Percentiles rank a stretch among this genome's conserved stretches.
Conservation (phyloP, 1,140 invertebrate genomes). For the Linepithema humile region DNA sequence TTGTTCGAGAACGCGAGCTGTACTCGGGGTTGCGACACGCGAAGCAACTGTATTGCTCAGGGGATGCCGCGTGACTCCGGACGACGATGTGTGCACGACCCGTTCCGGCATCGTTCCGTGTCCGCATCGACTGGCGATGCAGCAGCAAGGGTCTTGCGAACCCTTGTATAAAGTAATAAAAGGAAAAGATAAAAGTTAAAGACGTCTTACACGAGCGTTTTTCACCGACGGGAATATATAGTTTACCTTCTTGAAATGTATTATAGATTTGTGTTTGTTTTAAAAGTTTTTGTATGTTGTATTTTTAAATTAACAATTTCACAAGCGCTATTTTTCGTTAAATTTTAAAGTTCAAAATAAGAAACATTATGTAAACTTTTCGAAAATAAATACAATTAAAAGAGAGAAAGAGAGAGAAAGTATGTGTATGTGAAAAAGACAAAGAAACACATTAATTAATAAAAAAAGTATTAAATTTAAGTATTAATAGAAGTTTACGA, state of each 20-base stretch:
- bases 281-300: background rate
- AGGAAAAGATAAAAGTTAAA: background rate
- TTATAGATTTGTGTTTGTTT: background rate
- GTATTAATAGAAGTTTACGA: too few species aligned
- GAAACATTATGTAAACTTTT: background rate
- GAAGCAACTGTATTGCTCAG: slow-evolving; percentile 28
- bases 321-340: background rate
- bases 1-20: background rate
- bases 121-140: background rate
- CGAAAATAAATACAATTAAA: too few species aligned
- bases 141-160: background rate
- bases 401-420: too few species aligned
- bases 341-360: background rate
- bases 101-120: background rate
- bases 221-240: background rate
- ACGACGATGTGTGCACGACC: background rate
- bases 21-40: background rate
- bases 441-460: background rate
- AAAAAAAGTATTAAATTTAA: too few species aligned
- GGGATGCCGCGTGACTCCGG: background rate
- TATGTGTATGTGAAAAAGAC: too few species aligned
- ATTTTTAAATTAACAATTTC: slow-evolving; percentile 2
- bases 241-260: background rate
- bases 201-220: background rate
- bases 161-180: background rate